Base-by-base conservation (phyloP, 2,888 invertebrate genomes). In the Aporophyla lueneburgensis region DNA sequence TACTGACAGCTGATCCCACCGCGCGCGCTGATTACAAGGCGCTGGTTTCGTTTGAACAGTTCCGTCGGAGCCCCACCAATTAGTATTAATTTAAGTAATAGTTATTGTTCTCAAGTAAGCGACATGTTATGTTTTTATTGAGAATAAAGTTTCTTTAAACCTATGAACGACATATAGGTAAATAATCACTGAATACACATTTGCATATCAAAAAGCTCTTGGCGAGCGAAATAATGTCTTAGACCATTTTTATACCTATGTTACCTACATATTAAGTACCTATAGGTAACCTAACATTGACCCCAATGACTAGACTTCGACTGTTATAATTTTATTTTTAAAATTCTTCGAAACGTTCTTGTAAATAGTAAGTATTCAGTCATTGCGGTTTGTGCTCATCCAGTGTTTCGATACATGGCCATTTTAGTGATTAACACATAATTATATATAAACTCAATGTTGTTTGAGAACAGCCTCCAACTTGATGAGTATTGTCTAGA, bases 331-430 rank as follows among this genome's bases (percentile, higher is more conserved):
- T 67, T 76, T 62, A 72, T 73, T 73, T 78, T 65, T 51, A 67
- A 61, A 70, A 61, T 85, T 76, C 85, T 43, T 16, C 27, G 79
- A 87, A 87, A 46, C 24, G 24, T 12, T 51, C 58, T 80, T 33
- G 54, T 56, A 21, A n/a, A 54, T 74, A 66, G 33, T 43, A 62
- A 61, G 46, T 56, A 71, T 68, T 46, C 43, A 69, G 43, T 74
- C 74, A 76, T 77, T 87, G 87, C 58, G 85, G 85, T 82, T 71
- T 62, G 65, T 24, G 40, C 53, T 67, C 81, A 76, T 66, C 49
- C 49, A 49, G 21, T 49, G 54, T 54, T 51, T 62, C 24, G 16
- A 24, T 56, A 66, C 82, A 61, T 51, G 76, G 66, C 16, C 66
- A 33, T 76, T 51, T 59, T 19, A 63, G 75, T 40, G n/a, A 78